Conservation (phyloP, 2,888 invertebrate genomes). For the Apodemia zela region DNA sequence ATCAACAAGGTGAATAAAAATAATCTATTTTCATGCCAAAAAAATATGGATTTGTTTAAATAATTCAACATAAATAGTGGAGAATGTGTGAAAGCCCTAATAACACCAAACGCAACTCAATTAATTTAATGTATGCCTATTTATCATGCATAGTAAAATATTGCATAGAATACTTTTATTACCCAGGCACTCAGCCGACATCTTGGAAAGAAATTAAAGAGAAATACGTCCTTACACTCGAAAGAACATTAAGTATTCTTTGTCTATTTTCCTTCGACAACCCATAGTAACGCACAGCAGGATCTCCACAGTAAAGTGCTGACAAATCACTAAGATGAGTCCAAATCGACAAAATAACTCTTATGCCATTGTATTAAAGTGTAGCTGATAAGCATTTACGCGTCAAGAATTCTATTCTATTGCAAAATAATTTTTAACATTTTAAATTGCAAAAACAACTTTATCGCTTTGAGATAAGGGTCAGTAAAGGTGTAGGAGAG, state of each 20-base stretch:
- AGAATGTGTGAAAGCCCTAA: not conserved
- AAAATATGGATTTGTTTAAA: no score
- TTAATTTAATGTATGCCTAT: not conserved
- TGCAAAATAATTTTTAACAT: slow-evolving; percentile 27
- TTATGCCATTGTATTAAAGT: slow-evolving; percentile 25
- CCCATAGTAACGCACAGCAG: slow-evolving; percentile 62
- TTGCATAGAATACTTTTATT: slow-evolving; percentile 16
- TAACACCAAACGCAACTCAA: not conserved
- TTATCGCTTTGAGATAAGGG: slow-evolving; percentile 34
- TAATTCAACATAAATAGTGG: not conserved
- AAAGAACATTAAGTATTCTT: slow-evolving; percentile 63
- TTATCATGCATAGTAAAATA: slow-evolving; percentile 14
- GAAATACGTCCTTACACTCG: slow-evolving; percentile 53
- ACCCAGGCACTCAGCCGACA: slow-evolving; percentile 27
- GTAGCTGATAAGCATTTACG: slow-evolving; percentile 23
- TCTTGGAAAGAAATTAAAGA: slow-evolving; percentile 44
- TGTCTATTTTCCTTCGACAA: slow-evolving; percentile 67
- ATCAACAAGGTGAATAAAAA: no score
- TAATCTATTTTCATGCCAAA: no score
- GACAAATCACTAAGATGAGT: slow-evolving; percentile 37
- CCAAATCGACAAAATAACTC: slow-evolving; percentile 34
- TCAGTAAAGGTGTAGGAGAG: slow-evolving; percentile 26
- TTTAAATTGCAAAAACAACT: slow-evolving; percentile 29
- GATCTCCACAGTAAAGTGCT: slow-evolving; percentile 58
- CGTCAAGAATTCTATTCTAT: slow-evolving; percentile 33